Conservation (phyloP, 2,113 vertebrate species). For the Chinchilla lanigera region DNA sequence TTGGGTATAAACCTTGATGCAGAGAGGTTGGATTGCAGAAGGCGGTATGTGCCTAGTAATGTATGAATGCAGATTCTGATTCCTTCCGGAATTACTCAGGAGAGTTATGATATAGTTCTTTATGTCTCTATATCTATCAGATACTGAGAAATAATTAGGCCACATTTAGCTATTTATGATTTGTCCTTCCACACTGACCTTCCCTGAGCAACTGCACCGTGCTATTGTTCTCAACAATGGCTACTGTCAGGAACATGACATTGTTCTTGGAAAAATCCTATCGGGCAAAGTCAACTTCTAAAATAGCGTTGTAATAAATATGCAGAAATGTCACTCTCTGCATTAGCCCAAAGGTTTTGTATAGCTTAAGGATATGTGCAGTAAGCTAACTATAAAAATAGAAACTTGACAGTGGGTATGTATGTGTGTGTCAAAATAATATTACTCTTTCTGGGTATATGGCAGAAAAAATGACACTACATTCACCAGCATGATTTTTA, state of each 20-base stretch:
- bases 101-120: background rate
- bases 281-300: constrained; percentile 88
- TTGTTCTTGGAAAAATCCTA: constrained; percentile 86
- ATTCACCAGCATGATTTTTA: constrained; percentile 86
- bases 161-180: constrained; percentile 39
- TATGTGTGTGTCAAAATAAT: constrained; percentile 92
- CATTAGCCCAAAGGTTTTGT: constrained; percentile 91
- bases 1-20: background rate
- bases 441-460: constrained; percentile 89
- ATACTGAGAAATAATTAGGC: constrained; percentile 6
- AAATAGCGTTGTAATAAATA: constrained; percentile 89
- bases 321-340: constrained; percentile 90
- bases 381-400: constrained; percentile 91
- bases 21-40: background rate
- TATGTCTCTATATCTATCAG: background rate
- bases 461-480: constrained; percentile 88
- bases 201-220: constrained; percentile 77
- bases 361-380: constrained; percentile 89
- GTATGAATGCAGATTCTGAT: background rate
- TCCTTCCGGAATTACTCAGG: background rate
- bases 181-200: constrained; percentile 79
- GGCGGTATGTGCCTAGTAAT: background rate
- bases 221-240: constrained; percentile 79
- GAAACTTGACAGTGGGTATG: constrained; percentile 90
- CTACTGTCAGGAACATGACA: constrained; percentile 86